A percentile compares a stretch with the other conserved stretches of the same genome.
phyloP scores from a whole-genome alignment of 2,113 vertebrate species.

The Chunga burmeisteri region DNA sequence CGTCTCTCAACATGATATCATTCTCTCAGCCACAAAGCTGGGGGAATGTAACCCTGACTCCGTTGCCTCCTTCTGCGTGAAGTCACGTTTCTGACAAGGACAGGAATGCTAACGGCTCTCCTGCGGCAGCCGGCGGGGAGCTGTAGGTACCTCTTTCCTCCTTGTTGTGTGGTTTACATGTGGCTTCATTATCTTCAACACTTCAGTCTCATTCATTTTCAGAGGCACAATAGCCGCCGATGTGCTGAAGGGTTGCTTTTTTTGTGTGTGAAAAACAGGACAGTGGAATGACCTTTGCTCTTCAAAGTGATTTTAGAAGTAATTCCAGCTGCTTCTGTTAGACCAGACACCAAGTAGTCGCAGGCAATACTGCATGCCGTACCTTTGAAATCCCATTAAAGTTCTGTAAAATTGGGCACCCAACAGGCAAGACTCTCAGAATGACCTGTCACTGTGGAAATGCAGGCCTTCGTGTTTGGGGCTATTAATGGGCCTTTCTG shows the following conservation, averaged over 20 bases:
- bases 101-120: neutral
- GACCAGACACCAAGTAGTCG: neutral
- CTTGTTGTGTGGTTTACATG: neutral
- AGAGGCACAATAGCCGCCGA: accelerated
- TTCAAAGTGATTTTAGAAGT: neutral
- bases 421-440: neutral
- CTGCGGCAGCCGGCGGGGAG: neutral
- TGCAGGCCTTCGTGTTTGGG: neutral
- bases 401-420: neutral
- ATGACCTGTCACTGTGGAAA: neutral
- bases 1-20: neutral
- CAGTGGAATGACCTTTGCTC: neutral
- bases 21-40: neutral
- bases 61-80: neutral
- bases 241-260: neutral
- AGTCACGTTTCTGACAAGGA: neutral
- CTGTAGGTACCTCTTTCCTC: neutral
- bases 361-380: neutral
- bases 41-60: neutral
- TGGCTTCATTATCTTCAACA: neutral
- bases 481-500: neutral
- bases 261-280: neutral
- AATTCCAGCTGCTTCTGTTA: neutral
- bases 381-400: neutral
- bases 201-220: neutral